Base-by-base conservation (phyloP, 2,113 vertebrate genomes). In the Pangasianodon hypophthalmus region DNA sequence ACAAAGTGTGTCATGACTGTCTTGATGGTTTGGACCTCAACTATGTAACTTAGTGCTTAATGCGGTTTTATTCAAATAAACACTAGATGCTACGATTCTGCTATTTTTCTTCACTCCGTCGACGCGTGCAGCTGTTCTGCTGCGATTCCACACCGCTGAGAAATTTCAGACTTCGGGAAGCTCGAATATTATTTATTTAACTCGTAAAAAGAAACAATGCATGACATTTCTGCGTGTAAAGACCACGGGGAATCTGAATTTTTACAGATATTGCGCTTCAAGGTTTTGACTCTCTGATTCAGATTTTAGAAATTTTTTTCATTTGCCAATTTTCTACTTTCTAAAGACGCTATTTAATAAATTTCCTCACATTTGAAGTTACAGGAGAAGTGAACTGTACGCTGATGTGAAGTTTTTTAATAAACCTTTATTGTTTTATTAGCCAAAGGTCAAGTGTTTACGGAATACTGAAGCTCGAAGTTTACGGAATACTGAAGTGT, bases 51-150 rank as follows among this genome's bases (percentile, higher is more conserved):
- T 44, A 44, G 54, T 44, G 21, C 82, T 84, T 41, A 44, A 44
- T 84, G 82, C 18, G 56, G 82, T 84, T 62, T 60, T 84, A 37
- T 84, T 73, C 16, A 87, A 87, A 87, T 87, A 87, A 87, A 87
- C 37, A 56, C 18, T 62, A 26, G 6, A 73, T 75, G 50, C 67
- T 56, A 56, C 2, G 52, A 73, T 86, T 67, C 62, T 86, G 85
- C 85, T 64, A 50, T 85, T 46, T 85, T 85, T 67, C 84, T 64
- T 48, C 24, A 32, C 84, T 86, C 41, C 6, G 8, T n/a, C 9
- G 46, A 86, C 29, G 26, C 48, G 19, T 37, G 64, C n/a, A 69
- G 62, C 85, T 86, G 56, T 13, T 60, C 81, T 62, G 79, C 79
- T 81, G 11, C 14, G 19, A 62, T 84, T 84, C 82, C 56, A 13